phyloP scores from a whole-genome alignment of 2,113 vertebrate genomes.

The Nerophis lumbriciformis region DNA sequence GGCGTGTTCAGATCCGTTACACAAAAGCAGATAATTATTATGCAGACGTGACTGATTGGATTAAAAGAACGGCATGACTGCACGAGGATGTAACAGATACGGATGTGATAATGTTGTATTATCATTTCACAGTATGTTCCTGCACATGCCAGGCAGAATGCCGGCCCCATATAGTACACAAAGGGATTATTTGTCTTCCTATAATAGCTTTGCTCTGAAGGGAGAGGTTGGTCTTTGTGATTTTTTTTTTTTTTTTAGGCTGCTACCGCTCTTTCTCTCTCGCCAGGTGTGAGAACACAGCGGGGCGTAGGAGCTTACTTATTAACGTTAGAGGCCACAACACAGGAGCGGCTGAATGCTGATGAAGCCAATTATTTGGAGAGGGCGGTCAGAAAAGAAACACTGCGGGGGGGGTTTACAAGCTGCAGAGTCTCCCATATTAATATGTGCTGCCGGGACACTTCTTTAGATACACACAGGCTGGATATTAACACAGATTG shows the following conservation, averaged over 20 bases:
- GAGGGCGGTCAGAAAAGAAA: too few species aligned
- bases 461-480: not conserved
- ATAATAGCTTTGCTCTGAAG: conserved; percentile 18
- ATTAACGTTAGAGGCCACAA: conserved; percentile 54
- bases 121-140: not conserved
- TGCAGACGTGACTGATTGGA: too few species aligned
- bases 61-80: too few species aligned
- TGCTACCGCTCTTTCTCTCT: conserved; percentile 33
- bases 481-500: not conserved
- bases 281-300: conserved; percentile 40
- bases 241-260: conserved; percentile 14
- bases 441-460: not conserved
- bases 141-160: not conserved
- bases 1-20: too few species aligned
- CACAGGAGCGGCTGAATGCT: not conserved
- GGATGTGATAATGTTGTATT: not conserved
- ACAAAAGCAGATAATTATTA: too few species aligned
- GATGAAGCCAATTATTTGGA: too few species aligned
- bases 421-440: not conserved
- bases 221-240: conserved; percentile 8
- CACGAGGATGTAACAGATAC: not conserved
- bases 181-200: not conserved
- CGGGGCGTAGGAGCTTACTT: conserved; percentile 38
- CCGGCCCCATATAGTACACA: not conserved
- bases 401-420: too few species aligned